Percentiles rank a stretch among this genome's conserved stretches.
Evolutionary conservation across 2,113 vertebrate genomes (phyloP).

Genomic region (Cyanoramphus novaezelandiae): DNA sequence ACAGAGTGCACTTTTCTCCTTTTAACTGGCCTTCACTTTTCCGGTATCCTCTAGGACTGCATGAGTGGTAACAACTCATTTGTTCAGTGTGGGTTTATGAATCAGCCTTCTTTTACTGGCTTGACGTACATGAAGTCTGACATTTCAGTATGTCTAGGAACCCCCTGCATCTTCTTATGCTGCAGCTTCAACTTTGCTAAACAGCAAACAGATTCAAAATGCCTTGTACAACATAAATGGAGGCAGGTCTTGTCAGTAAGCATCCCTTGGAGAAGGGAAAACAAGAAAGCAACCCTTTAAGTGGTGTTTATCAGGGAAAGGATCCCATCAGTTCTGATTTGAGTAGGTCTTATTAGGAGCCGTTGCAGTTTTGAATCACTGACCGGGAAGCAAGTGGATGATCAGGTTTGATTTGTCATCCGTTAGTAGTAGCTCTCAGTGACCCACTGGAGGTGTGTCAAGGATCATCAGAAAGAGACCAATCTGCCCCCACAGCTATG

Average conservation of each 20-base stretch:
- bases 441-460: background rate
- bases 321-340: background rate
- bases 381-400: background rate
- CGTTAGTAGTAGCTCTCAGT: background rate
- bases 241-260: background rate
- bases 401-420: background rate
- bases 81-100: background rate
- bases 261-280: background rate
- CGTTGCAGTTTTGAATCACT: background rate
- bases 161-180: background rate
- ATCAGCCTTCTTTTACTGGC: background rate
- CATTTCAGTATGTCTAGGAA: background rate
- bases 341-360: background rate
- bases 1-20: background rate
- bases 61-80: background rate
- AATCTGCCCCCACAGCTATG: background rate
- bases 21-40: background rate
- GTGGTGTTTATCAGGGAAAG: background rate
- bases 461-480: background rate
- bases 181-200: background rate
- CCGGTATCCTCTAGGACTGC: background rate
- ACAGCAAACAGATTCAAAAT: background rate
- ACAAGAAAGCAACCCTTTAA: background rate
- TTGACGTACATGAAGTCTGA: background rate
- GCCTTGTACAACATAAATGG: background rate